Percentiles rank a stretch among this genome's conserved stretches.
Conservation (phyloP, 64 coral and sea anemone genomes). For the Pocillopora damicornis region DNA sequence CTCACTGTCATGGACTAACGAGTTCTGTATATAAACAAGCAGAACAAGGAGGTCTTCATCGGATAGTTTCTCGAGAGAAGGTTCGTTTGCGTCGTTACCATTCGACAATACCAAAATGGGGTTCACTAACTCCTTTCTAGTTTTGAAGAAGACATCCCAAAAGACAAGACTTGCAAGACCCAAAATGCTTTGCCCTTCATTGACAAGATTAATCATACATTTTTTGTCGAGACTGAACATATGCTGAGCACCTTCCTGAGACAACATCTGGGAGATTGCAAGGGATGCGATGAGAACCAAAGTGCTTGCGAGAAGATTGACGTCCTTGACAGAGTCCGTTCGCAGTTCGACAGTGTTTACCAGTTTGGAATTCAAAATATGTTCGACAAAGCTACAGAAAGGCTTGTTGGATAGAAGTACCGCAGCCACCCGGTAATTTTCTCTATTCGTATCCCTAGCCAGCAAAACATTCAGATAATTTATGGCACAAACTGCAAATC, state of each 20-base stretch:
- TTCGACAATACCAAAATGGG: neutral
- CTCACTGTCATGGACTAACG: conserved; percentile 60
- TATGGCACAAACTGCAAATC: conserved; percentile 24
- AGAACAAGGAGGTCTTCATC: conserved; percentile 40
- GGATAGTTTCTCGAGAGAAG: neutral
- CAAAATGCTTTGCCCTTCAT: conserved; percentile 32
- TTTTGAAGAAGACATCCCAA: conserved; percentile 45
- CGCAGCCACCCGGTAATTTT: conserved; percentile 16
- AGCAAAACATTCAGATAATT: conserved; percentile 62
- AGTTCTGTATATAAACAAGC: conserved; percentile 68
- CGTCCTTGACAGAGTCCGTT: neutral
- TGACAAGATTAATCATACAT: conserved; percentile 16
- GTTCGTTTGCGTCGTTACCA: neutral
- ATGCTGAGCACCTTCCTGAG: neutral
- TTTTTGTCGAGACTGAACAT: conserved; percentile 35
- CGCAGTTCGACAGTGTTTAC: neutral
- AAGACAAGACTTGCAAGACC: conserved; percentile 39
- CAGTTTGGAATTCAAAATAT: conserved; percentile 6
- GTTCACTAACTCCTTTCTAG: neutral
- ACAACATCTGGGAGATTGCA: neutral
- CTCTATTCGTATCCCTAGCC: neutral
- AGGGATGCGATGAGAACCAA: conserved; percentile 54
- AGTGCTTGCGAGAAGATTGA: conserved; percentile 12
- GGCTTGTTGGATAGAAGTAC: conserved; percentile 41
- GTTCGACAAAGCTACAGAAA: conserved; percentile 40